These are phyloP conservation scores for Chaenocephalus aceratus DNA, from an alignment of 2,113 vertebrate genomes.

Conservation along the genomic window DNA sequence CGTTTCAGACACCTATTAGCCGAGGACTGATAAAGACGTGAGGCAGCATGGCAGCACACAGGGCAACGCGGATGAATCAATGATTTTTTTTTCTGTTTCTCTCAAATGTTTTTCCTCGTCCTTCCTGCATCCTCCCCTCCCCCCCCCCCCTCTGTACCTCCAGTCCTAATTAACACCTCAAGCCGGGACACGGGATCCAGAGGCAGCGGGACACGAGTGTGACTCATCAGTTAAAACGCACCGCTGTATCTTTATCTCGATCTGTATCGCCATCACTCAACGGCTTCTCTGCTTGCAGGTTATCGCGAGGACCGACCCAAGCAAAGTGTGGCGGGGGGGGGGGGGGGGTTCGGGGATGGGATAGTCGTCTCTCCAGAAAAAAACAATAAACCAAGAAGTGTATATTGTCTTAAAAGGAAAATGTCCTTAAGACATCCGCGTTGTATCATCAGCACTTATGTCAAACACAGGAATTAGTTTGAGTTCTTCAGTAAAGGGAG, in stretches of 20 bases:
- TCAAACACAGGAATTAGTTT: background rate
- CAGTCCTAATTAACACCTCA: constrained; percentile 76
- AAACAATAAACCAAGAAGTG: background rate
- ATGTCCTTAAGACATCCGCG: no score
- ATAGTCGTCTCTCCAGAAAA: constrained; percentile 17
- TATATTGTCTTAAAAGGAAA: constrained; percentile 24
- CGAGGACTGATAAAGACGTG: constrained; percentile 48
- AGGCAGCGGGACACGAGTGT: constrained; percentile 41
- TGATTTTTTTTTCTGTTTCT: constrained; percentile 16
- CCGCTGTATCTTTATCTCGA: constrained; percentile 73
- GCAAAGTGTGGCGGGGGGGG: background rate
- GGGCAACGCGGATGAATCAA: constrained; percentile 48
- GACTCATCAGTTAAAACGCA: constrained; percentile 73
- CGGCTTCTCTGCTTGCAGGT: constrained; percentile 42
- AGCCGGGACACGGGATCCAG: constrained; percentile 55
- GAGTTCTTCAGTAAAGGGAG: background rate
- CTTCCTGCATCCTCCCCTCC: constrained; percentile 22
- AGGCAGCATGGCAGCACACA: constrained; percentile 9
- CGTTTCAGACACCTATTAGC: constrained; percentile 61
- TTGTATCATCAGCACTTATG: background rate
- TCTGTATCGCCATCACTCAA: constrained; percentile 72
- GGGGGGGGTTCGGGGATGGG: no score
- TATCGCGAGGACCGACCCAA: constrained; percentile 43
- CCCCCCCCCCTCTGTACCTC: constrained; percentile 35
- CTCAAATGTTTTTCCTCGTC: background rate